phyloP scores from a whole-genome alignment of 2,888 invertebrate species.

The Zygothrica quintamaculata region DNA sequence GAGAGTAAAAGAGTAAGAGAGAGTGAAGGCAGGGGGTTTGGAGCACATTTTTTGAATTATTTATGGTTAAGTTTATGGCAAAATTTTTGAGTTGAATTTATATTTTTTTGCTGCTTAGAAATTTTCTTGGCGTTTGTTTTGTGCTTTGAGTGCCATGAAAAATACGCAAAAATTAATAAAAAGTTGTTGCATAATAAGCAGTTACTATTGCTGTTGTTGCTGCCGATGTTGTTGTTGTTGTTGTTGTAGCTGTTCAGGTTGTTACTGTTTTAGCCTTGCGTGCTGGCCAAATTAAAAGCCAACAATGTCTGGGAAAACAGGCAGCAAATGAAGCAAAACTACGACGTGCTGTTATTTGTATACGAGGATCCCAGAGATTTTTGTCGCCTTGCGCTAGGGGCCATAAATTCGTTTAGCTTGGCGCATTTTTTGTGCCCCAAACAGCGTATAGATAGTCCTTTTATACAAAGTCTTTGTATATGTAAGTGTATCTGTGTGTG shows the following conservation, averaged over 20 bases:
- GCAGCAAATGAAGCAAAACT: slow-evolving; percentile 75
- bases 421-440: slow-evolving; percentile 51
- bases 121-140: slow-evolving; percentile 21
- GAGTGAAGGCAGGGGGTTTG: slow-evolving; percentile 16
- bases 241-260: slow-evolving; percentile 10
- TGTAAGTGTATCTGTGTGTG: slow-evolving; percentile 32
- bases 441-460: slow-evolving; percentile 51
- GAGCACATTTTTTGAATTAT: slow-evolving; percentile 75
- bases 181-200: slow-evolving; percentile 72
- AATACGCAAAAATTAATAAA: slow-evolving; percentile 76
- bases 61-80: slow-evolving; percentile 79
- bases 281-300: slow-evolving; percentile 75
- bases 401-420: slow-evolving; percentile 76
- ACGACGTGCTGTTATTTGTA: slow-evolving; percentile 74
- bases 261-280: slow-evolving; percentile 43
- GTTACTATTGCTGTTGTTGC: slow-evolving; percentile 40
- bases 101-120: slow-evolving; percentile 53
- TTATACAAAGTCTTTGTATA: slow-evolving; percentile 9
- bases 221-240: slow-evolving; percentile 36
- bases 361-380: slow-evolving; percentile 61
- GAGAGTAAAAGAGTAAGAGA: background rate
- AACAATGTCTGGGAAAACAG: slow-evolving; percentile 74
- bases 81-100: slow-evolving; percentile 78
- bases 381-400: slow-evolving; percentile 70
- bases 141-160: slow-evolving; percentile 53